Percentiles rank a stretch among this genome's conserved stretches.
Conservation (phyloP, 2,113 vertebrate species). For the Corvus moneduloides region DNA sequence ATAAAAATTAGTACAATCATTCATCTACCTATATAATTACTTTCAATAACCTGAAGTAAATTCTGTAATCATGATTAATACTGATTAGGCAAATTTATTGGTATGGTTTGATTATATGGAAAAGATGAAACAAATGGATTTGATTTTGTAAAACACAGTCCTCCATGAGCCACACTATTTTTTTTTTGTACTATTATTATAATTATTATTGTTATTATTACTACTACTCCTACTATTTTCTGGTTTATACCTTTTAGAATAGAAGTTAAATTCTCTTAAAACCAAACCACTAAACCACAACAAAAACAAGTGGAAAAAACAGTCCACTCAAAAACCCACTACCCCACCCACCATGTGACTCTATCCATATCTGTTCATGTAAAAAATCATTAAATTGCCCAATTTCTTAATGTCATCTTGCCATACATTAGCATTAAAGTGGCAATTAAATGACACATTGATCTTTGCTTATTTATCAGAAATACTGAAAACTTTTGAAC, state of each 20-base stretch:
- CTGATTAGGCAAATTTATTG: not conserved
- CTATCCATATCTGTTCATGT: not conserved
- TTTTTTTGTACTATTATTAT: not conserved
- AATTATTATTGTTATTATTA: not conserved
- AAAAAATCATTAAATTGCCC: not conserved
- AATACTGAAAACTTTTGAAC: not conserved
- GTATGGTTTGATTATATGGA: not conserved
- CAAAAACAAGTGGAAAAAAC: not conserved
- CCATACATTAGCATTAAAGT: no score
- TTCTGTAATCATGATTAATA: not conserved
- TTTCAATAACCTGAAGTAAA: not conserved
- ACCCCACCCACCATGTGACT: not conserved
- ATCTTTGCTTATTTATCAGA: not conserved
- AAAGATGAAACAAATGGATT: not conserved
- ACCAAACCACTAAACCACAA: not conserved
- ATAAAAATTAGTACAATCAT: not conserved
- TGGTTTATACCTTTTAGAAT: not conserved
- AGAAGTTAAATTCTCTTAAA: not conserved
- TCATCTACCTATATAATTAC: not conserved
- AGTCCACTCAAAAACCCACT: accelerated
- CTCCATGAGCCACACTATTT: not conserved
- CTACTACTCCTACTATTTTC: not conserved
- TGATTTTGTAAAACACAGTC: not conserved
- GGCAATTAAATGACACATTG: not conserved
- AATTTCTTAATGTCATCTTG: not conserved